These are phyloP conservation scores for Lacerta viridis DNA, from an alignment of 2,797 vertebrate species.

Conservation along the genomic window DNA sequence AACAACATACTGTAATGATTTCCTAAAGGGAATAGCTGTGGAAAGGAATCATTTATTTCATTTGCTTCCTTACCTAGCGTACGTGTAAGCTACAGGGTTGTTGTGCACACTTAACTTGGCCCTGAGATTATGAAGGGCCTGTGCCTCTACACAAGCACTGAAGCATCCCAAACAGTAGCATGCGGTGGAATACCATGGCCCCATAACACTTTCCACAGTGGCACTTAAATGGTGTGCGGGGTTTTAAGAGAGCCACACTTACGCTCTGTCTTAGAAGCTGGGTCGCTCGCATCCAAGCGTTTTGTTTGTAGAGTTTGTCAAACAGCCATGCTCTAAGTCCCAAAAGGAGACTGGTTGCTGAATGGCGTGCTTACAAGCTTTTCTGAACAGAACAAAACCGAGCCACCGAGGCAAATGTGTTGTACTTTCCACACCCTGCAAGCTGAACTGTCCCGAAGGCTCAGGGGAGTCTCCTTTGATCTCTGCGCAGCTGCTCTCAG, in stretches of 20 bases:
- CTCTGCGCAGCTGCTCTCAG: slow-evolving; percentile 5
- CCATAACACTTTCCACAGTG: background rate
- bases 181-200: no score
- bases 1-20: background rate
- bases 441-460: slow-evolving; percentile 47
- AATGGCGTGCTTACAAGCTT: background rate
- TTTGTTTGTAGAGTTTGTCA: background rate
- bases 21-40: background rate
- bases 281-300: background rate
- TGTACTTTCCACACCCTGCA: slow-evolving; percentile 29
- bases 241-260: background rate
- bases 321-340: background rate
- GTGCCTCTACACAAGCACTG: background rate
- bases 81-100: background rate
- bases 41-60: background rate
- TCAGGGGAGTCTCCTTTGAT: slow-evolving; percentile 33
- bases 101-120: background rate
- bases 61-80: slow-evolving; percentile 37
- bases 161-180: background rate
- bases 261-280: background rate
- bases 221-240: no score
- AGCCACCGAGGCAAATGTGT: slow-evolving; percentile 36
- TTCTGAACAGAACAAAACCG: slow-evolving; percentile 28
- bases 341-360: background rate
- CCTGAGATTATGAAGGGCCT: background rate